phyloP scores from a whole-genome alignment of 2,888 invertebrate species.

The Cecidostiba fungosa region DNA sequence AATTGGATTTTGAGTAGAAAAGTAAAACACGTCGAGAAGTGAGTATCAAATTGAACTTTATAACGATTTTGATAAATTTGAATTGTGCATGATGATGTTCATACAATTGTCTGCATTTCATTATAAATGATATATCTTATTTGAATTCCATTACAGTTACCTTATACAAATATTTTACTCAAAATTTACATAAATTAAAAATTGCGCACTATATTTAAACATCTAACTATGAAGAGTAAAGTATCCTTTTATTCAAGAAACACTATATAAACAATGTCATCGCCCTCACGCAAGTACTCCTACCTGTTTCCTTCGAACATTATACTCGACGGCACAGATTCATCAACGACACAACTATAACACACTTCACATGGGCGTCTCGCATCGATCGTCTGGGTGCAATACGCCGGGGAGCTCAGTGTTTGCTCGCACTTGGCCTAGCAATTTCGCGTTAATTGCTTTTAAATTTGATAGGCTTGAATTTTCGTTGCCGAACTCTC shows the following conservation, averaged over 20 bases:
- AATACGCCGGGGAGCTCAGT: not conserved
- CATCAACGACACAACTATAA: not conserved
- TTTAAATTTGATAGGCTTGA: slow-evolving; percentile 18
- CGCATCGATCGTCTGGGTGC: not conserved
- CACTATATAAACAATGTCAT: not conserved
- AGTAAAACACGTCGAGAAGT: not conserved
- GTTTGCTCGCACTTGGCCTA: not conserved
- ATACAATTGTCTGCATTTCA: too few species aligned
- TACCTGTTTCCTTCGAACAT: not conserved
- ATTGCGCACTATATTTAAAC: too few species aligned
- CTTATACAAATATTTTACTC: too few species aligned
- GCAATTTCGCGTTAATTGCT: slow-evolving; percentile 19
- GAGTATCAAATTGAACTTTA: not conserved
- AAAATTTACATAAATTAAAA: too few species aligned
- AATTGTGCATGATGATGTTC: not conserved
- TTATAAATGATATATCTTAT: too few species aligned
- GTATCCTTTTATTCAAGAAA: too few species aligned
- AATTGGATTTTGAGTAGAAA: not conserved
- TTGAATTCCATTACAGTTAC: too few species aligned
- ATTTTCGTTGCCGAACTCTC: not conserved
- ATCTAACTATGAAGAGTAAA: too few species aligned
- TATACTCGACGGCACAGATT: not conserved
- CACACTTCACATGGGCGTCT: not conserved
- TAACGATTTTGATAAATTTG: not conserved
- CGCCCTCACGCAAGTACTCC: not conserved